Evolutionary conservation across 2,888 invertebrate genomes (phyloP).

Genomic region (Melanostoma scalare): DNA sequence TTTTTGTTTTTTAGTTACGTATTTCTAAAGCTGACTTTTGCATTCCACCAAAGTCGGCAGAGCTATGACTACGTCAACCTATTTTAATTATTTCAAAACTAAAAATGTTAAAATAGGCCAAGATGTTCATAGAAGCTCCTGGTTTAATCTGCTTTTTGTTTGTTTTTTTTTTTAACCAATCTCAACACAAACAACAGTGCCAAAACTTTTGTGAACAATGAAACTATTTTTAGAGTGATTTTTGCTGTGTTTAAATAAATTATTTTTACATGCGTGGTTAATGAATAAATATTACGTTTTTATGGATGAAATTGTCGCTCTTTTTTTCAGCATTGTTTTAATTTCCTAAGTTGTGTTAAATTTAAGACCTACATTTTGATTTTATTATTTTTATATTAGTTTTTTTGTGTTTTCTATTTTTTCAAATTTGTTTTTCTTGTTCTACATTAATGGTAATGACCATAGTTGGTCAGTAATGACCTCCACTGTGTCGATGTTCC

Average conservation of each 20-base stretch:
- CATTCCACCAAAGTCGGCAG: constrained; percentile 34
- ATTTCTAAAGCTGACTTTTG: constrained; percentile 12
- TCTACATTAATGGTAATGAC: constrained; percentile 82
- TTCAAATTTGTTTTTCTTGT: constrained; percentile 75
- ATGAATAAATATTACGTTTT: constrained; percentile 27
- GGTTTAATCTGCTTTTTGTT: no score
- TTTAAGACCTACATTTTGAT: constrained; percentile 39
- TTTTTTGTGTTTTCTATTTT: constrained; percentile 66
- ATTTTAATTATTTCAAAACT: constrained; percentile 51
- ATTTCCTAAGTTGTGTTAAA: constrained; percentile 56
- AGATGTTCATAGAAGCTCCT: constrained; percentile 62
- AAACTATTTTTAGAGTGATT: constrained; percentile 62
- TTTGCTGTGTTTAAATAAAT: constrained; percentile 63
- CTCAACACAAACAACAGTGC: constrained; percentile 49
- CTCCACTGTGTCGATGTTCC: constrained; percentile 81
- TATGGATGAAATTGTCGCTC: constrained; percentile 2
- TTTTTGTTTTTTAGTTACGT: constrained; percentile 1
- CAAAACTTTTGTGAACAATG: constrained; percentile 46
- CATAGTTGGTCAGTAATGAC: constrained; percentile 82
- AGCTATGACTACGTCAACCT: constrained; percentile 68
- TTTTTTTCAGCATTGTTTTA: constrained; percentile 14
- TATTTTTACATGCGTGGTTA: constrained; percentile 47
- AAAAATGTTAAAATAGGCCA: constrained; percentile 64
- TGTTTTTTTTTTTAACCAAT: constrained; percentile 35
- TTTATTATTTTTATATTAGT: constrained; percentile 67